Percentiles rank a stretch among this genome's conserved stretches.
Evolutionary conservation across 2,113 vertebrate species (phyloP).

Genomic region (Xiphophorus hellerii): DNA sequence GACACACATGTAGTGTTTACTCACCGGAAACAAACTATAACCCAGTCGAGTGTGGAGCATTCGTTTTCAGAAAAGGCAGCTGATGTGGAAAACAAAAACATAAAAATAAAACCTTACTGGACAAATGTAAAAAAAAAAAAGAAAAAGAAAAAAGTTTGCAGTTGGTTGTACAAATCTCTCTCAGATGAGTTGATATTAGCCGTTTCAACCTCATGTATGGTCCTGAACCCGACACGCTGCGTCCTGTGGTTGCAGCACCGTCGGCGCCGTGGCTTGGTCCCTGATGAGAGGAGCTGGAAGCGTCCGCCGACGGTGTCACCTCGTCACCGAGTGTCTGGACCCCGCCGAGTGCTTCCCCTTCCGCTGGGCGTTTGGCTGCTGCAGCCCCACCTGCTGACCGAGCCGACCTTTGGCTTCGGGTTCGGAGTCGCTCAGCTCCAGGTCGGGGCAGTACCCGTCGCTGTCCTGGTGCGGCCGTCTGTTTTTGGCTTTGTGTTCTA

Average conservation of each 20-base stretch:
- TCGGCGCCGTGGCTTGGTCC: constrained; percentile 19
- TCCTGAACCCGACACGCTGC: background rate
- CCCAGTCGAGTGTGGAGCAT: background rate
- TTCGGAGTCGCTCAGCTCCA: constrained; percentile 96
- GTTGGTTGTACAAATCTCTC: background rate
- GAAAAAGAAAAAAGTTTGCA: background rate
- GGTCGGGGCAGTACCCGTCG: constrained; percentile 95
- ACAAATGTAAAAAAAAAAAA: constrained; percentile 3
- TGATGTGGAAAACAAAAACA: background rate
- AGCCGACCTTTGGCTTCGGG: constrained; percentile 87
- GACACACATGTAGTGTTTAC: background rate
- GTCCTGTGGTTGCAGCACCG: background rate
- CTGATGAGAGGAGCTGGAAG: constrained; percentile 16
- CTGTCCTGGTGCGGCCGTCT: constrained; percentile 87
- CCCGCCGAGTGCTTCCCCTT: constrained; percentile 81
- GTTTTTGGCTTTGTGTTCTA: constrained; percentile 76
- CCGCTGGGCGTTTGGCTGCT: constrained; percentile 69
- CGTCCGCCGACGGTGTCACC: constrained; percentile 83
- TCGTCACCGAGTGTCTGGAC: constrained; percentile 86
- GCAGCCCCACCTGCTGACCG: constrained; percentile 76
- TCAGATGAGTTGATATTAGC: constrained; percentile 12
- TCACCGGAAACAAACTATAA: background rate
- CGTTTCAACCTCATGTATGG: constrained; percentile 18
- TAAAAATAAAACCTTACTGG: constrained; percentile 16
- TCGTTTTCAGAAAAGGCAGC: constrained; percentile 37